A percentile compares a stretch with the other conserved stretches of the same genome.
phyloP scores from a whole-genome alignment of 2,113 vertebrate species.

The Ceyx cyanopectus region DNA sequence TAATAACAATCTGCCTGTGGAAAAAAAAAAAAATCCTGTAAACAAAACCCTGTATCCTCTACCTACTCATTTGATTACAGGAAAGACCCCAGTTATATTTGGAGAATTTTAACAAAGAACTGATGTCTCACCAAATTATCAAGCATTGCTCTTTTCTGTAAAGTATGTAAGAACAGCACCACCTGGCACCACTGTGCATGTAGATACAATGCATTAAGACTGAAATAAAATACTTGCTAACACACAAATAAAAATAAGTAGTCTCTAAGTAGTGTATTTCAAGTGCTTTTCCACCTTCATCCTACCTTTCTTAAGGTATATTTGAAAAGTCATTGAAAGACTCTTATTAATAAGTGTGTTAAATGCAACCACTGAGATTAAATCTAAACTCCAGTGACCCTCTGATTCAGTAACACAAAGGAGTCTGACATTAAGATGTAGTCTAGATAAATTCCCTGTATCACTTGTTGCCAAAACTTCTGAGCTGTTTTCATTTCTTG shows the following conservation, averaged over 20 bases:
- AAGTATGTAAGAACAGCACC: not conserved
- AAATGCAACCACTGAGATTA: not conserved
- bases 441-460: not conserved
- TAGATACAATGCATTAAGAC: not conserved
- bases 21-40: not conserved
- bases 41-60: not conserved
- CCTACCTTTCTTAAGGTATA: not conserved
- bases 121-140: not conserved
- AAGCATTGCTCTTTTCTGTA: not conserved
- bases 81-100: not conserved
- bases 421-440: not conserved
- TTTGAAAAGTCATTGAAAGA: not conserved
- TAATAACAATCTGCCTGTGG: not conserved
- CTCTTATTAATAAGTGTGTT: not conserved
- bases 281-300: not conserved
- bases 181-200: not conserved
- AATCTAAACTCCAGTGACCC: not conserved
- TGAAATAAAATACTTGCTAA: not conserved
- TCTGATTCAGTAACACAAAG: not conserved
- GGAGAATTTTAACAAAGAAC: constrained; percentile 4
- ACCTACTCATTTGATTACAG: not conserved
- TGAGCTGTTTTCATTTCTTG: not conserved
- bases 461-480: not conserved
- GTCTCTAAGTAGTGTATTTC: not conserved
- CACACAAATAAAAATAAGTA: not conserved